Percentiles rank a stretch among this genome's conserved stretches.
phyloP scores from a whole-genome alignment of 2,888 invertebrate species.

The Diadegma fenestrale region DNA sequence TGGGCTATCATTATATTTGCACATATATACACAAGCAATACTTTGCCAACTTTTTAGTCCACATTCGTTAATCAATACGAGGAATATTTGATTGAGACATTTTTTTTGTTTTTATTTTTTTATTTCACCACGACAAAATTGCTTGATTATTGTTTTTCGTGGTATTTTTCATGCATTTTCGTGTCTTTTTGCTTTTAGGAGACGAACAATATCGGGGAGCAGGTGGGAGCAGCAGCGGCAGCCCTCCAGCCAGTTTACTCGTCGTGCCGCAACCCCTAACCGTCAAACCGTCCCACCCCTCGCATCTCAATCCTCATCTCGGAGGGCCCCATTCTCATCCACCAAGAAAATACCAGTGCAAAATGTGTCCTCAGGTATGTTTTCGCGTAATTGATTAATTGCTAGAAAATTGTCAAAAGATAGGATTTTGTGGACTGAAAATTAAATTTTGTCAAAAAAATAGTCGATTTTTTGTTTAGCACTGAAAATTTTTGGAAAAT shows the following conservation, averaged over 20 bases:
- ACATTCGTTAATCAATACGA: background rate
- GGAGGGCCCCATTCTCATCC: constrained; percentile 84
- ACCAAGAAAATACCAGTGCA: constrained; percentile 96
- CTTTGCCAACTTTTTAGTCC: background rate
- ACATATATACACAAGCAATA: background rate
- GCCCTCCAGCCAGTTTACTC: constrained; percentile 89
- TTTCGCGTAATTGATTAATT: background rate
- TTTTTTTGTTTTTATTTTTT: background rate
- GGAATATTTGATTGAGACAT: background rate
- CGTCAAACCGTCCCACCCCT: constrained; percentile 83
- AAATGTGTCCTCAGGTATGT: constrained; percentile 98
- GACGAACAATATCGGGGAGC: constrained; percentile 84
- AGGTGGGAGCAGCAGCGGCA: constrained; percentile 86
- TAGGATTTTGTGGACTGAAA: no score
- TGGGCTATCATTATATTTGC: constrained; percentile 10
- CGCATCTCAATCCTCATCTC: constrained; percentile 84
- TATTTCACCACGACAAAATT: background rate
- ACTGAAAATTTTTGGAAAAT: no score
- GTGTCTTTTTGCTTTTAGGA: constrained; percentile 71
- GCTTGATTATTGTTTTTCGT: background rate
- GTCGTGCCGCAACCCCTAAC: constrained; percentile 94
- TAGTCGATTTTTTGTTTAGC: no score
- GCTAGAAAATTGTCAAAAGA: no score
- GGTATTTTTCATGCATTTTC: background rate
- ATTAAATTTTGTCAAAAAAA: no score